These are phyloP conservation scores for Zaprionus ornatus DNA, from an alignment of 1,140 invertebrate species.

Conservation along the genomic window DNA sequence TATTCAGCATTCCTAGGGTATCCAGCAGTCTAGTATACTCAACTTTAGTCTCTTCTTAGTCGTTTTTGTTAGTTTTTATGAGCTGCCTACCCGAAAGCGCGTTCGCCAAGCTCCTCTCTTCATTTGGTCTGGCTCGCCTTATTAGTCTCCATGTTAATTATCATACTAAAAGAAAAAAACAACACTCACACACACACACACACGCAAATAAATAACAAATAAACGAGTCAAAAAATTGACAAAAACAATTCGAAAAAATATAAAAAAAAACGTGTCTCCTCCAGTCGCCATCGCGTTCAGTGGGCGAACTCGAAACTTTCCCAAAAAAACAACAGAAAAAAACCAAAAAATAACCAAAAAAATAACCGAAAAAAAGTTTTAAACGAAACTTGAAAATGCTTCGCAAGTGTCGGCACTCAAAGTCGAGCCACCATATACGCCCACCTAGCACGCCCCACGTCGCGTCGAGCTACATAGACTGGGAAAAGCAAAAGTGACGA, in stretches of 20 bases:
- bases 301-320: slow-evolving; percentile 48
- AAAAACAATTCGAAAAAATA: slow-evolving; percentile 53
- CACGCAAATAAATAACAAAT: slow-evolving; percentile 20
- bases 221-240: slow-evolving; percentile 24
- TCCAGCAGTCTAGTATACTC: neutral
- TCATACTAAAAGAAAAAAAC: slow-evolving; percentile 68
- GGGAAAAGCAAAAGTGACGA: slow-evolving; percentile 38
- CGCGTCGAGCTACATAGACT: neutral
- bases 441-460: slow-evolving; percentile 4
- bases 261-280: slow-evolving; percentile 18
- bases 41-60: neutral
- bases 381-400: slow-evolving; percentile 15
- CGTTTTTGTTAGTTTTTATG: slow-evolving; percentile 35
- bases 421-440: slow-evolving; percentile 16
- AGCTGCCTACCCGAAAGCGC: slow-evolving; percentile 51
- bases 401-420: slow-evolving; percentile 33
- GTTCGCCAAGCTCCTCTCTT: slow-evolving; percentile 33
- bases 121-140: slow-evolving; percentile 62
- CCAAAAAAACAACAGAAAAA: slow-evolving; percentile 12
- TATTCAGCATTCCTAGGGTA: neutral
- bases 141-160: slow-evolving; percentile 77
- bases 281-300: slow-evolving; percentile 14
- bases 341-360: neutral
- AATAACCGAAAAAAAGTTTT: neutral
- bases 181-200: slow-evolving; percentile 5